Percentiles rank a stretch among this genome's conserved stretches.
Evolutionary conservation across 2,113 vertebrate species (phyloP).

Genomic region (Indri indri): DNA sequence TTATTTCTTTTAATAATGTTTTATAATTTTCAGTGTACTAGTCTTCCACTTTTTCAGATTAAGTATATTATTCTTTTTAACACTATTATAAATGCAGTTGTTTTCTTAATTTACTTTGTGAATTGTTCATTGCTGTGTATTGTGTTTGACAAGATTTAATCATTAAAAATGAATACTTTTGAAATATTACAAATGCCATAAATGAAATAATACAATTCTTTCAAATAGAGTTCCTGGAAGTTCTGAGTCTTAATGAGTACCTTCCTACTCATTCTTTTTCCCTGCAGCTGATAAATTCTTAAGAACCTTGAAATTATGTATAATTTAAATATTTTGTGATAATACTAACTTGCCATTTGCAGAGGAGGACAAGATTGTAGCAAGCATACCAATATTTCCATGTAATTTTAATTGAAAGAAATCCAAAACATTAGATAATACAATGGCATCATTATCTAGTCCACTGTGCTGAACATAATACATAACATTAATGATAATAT

Average conservation of each 20-base stretch:
- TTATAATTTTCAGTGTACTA: background rate
- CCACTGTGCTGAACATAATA: background rate
- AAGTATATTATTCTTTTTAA: background rate
- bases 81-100: background rate
- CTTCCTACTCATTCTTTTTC: constrained; percentile 70
- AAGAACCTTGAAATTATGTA: constrained; percentile 80
- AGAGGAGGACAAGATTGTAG: constrained; percentile 71
- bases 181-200: constrained; percentile 75
- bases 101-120: background rate
- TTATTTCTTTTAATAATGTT: background rate
- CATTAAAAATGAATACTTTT: constrained; percentile 77
- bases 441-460: constrained; percentile 45
- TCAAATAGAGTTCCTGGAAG: constrained; percentile 72
- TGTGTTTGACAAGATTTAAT: constrained; percentile 73
- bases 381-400: constrained; percentile 66
- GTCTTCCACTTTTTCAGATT: background rate
- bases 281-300: constrained; percentile 76
- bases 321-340: constrained; percentile 83
- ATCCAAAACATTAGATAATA: constrained; percentile 49
- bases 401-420: constrained; percentile 81
- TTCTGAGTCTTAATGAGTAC: constrained; percentile 78
- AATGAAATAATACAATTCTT: constrained; percentile 77
- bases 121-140: constrained; percentile 10
- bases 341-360: constrained; percentile 64
- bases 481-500: constrained; percentile 1